Conservation (phyloP, 37 sponge, comb jelly and placozoan species). For the Oopsacas minuta region DNA sequence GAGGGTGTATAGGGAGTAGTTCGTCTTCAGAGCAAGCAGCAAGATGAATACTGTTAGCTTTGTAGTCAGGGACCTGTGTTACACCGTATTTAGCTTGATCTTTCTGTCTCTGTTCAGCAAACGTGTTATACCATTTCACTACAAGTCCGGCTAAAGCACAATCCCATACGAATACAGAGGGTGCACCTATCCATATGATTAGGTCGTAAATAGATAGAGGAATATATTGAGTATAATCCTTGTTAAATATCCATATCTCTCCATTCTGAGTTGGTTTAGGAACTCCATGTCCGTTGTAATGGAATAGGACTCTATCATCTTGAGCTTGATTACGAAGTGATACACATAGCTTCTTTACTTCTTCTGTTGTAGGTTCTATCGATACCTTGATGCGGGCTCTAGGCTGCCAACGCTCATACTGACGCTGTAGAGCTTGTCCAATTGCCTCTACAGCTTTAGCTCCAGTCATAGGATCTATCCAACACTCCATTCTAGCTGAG, state of each 20-base stretch:
- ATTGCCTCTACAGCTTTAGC: slow-evolving; percentile 67
- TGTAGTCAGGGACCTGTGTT: slow-evolving; percentile 19
- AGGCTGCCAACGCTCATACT: slow-evolving; percentile 94
- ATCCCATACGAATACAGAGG: slow-evolving; percentile 85
- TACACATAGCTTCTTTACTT: slow-evolving; percentile 71
- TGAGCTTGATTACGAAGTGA: slow-evolving; percentile 76
- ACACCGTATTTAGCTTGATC: slow-evolving; percentile 26
- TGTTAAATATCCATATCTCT: slow-evolving; percentile 96
- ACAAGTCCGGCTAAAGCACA: slow-evolving; percentile 83
- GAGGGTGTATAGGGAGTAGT: slow-evolving; percentile 82
- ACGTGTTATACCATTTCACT: slow-evolving; percentile 64
- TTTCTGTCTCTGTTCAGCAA: slow-evolving; percentile 69
- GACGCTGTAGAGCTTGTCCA: slow-evolving; percentile 59
- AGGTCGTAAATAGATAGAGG: slow-evolving; percentile 88
- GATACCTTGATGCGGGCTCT: slow-evolving; percentile 74
- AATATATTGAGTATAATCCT: slow-evolving; percentile 95
- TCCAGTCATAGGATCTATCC: slow-evolving; percentile 83
- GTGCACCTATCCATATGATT: slow-evolving; percentile 74
- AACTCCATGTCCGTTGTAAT: slow-evolving; percentile 97
- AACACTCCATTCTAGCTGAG: slow-evolving; percentile 84
- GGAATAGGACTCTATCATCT: slow-evolving; percentile 86
- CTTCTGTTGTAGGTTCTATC: slow-evolving; percentile 86
- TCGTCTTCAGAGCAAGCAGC: slow-evolving; percentile 75
- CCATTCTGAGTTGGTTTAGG: slow-evolving; percentile 86
- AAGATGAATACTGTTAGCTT: slow-evolving; percentile 57